Conservation (phyloP, 1,140 invertebrate species). For the Nymphalis io region DNA sequence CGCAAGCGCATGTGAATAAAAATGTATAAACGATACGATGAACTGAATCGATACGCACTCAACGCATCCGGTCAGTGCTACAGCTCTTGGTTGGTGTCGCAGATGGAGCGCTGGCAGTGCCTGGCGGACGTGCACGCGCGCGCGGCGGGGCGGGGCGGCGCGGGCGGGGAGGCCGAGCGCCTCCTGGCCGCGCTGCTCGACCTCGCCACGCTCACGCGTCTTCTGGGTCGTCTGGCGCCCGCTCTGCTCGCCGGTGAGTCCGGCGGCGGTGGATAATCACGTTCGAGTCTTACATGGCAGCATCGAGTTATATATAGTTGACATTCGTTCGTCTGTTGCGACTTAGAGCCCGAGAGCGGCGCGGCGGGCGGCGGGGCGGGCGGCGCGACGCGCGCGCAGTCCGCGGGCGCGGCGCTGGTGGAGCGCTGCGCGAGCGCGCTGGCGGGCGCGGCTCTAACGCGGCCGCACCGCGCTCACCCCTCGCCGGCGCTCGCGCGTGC, state of each 20-base stretch:
- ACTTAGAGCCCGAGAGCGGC: background rate
- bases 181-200: constrained; percentile 70
- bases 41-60: too few relatives aligned
- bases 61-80: too few relatives aligned
- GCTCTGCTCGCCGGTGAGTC: constrained; percentile 61
- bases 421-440: constrained; percentile 53
- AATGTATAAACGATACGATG: too few relatives aligned
- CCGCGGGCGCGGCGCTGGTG: constrained; percentile 54
- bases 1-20: too few relatives aligned
- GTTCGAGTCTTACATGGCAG: too few relatives aligned
- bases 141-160: constrained; percentile 43
- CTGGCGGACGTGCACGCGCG: constrained; percentile 69
- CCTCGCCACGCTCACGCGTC: constrained; percentile 70
- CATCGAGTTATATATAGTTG: too few relatives aligned
- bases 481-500: constrained; percentile 49
- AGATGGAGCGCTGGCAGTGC: constrained; percentile 79
- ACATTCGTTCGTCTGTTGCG: too few relatives aligned
- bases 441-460: constrained; percentile 55
- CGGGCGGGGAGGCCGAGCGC: constrained; percentile 55
- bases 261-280: too few relatives aligned
- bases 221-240: constrained; percentile 71
- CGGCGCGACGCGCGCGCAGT: constrained; percentile 44
- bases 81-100: too few relatives aligned
- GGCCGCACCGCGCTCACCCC: constrained; percentile 57
- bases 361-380: constrained; percentile 27